Percentiles rank a stretch among this genome's conserved stretches.
Evolutionary conservation across 1,140 invertebrate genomes (phyloP).

Genomic region (Caenorhabditis inopinata): DNA sequence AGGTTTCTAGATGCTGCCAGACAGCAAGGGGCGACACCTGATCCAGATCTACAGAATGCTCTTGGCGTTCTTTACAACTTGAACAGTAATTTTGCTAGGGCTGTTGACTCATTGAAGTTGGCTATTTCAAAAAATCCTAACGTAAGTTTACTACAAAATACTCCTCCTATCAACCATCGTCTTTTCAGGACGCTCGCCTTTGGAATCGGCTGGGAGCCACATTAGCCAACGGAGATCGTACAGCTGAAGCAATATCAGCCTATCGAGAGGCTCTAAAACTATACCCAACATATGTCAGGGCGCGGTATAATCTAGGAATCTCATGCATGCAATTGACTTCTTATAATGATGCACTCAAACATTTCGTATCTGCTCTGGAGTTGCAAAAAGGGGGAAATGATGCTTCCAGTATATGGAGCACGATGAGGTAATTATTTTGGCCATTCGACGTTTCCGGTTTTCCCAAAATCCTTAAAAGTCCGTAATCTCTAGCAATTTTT

Average conservation of each 20-base stretch:
- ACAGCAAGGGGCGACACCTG: slow-evolving; percentile 76
- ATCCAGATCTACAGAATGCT: slow-evolving; percentile 91
- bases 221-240: slow-evolving; percentile 87
- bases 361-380: slow-evolving; percentile 87
- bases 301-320: slow-evolving; percentile 94
- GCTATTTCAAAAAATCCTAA: slow-evolving; percentile 81
- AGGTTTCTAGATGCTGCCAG: slow-evolving; percentile 83
- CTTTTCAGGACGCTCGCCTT: slow-evolving; percentile 80
- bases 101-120: slow-evolving; percentile 88
- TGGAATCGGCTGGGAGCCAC: slow-evolving; percentile 98
- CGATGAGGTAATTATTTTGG: slow-evolving; percentile 19
- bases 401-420: slow-evolving; percentile 30
- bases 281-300: slow-evolving; percentile 90
- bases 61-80: slow-evolving; percentile 93
- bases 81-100: slow-evolving; percentile 89
- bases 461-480: too few relatives aligned
- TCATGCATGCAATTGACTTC: slow-evolving; percentile 85
- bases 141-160: slow-evolving; percentile 65
- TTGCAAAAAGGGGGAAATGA: slow-evolving; percentile 74
- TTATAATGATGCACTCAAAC: slow-evolving; percentile 81
- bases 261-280: slow-evolving; percentile 87
- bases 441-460: too few relatives aligned
- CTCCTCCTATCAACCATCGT: background rate
- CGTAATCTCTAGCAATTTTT: too few relatives aligned
- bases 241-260: slow-evolving; percentile 91